phyloP scores from a whole-genome alignment of 2,888 invertebrate species.

The Tetragonisca angustula region DNA sequence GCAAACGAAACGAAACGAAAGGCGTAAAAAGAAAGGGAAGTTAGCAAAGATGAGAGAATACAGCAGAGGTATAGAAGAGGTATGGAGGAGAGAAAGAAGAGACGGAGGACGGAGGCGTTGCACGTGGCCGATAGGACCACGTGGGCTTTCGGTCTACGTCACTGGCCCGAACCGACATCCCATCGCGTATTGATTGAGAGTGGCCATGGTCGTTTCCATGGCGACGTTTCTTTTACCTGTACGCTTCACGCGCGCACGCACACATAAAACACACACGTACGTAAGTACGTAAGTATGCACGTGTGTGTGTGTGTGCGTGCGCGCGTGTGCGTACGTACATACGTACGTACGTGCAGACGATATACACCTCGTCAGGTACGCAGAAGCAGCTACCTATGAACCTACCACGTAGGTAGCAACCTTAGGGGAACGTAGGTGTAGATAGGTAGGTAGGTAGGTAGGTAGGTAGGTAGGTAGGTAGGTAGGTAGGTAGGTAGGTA shows the following conservation, averaged over 20 bases:
- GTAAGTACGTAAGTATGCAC: constrained; percentile 27
- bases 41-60: neutral
- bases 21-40: neutral
- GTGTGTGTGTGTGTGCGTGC: constrained; percentile 12
- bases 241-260: constrained; percentile 59
- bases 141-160: constrained; percentile 82
- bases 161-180: constrained; percentile 76
- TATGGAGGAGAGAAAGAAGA: neutral
- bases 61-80: neutral
- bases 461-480: constrained; percentile 2
- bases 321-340: constrained; percentile 36
- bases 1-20: no score
- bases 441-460: constrained; percentile 52
- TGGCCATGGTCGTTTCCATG: constrained; percentile 84
- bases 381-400: constrained; percentile 13
- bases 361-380: constrained; percentile 43
- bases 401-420: constrained; percentile 53
- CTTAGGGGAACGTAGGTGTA: constrained; percentile 40
- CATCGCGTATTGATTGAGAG: constrained; percentile 83
- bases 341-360: constrained; percentile 6
- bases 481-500: no score
- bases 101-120: constrained; percentile 54
- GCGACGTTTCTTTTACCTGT: constrained; percentile 83
- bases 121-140: constrained; percentile 84
- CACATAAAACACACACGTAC: constrained; percentile 27